Base-by-base conservation (phyloP, 2,113 vertebrate species). In the Nibea coibor region DNA sequence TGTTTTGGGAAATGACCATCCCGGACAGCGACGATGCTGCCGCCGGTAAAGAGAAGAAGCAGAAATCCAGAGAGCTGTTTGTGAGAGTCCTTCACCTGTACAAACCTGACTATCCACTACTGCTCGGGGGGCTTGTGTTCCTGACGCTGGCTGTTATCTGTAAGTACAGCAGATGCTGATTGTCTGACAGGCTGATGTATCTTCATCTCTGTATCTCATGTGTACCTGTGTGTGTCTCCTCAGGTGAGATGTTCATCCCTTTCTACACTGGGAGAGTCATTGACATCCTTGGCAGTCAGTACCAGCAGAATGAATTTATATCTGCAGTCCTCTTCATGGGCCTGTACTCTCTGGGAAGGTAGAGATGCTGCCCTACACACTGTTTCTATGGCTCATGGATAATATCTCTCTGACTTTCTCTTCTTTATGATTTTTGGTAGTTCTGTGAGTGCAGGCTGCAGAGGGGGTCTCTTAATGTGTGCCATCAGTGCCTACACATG, bases 261-360 rank as follows among this genome's bases (percentile, higher is more conserved):
- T 92, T 82, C 35, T 98, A 94, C 80, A 97, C 94, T 0, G 97
- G 97, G 0, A 93, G 76, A 2, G 89, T 98, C 71, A 96, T 96
- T 0, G 96, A 97, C 91, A 96, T 96, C 89, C 91, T 97, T 1
- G 84, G 95, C 0, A 87, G 85, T 3, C 75, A 96, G 19, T 89
- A 92, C 1, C 47, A 94, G 10, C 62, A 75, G 3, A 70, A 54
- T 0, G 75, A 93, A 51, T 97, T 97, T 69, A 42, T 79, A 0
- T 20, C 54, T 0, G 95, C 96, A 0, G 87, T 97, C 0, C 0
- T 89, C 0, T 75, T 93, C 62, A 96, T 97, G 95, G 91, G 77
- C 0, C 7, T 96, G 3, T 94, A 92, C 79, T 96, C 96, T 47
- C 1, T 96, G 11, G 93, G 92, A 88, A 76, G 97, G 97, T 98